Base-by-base conservation (phyloP, 1,140 invertebrate genomes). In the Heliconius hermathena region DNA sequence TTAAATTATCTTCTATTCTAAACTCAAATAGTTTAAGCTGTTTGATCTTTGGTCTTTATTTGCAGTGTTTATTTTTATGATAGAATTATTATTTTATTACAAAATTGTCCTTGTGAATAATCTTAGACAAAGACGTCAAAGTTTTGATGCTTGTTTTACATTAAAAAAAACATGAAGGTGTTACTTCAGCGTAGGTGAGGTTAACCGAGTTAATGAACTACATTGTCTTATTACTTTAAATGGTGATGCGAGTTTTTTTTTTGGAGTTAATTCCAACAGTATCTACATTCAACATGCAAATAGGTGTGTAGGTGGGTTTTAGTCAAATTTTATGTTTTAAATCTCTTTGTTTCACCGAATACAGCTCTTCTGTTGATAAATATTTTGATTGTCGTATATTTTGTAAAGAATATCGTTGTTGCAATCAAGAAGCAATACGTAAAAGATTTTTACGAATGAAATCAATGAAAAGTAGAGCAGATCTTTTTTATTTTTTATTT, bases 151-250 rank as follows among this genome's bases (percentile, higher is more conserved):
- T 81, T 71, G 73, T 81, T 81, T 76, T 41, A 85, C 66, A 81
- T 80, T 36, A 36, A 84, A 84, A 84, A 81, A 77, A 52, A 77
- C 79, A 71, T 81, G 82, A 86, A 87, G 85, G 88, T 88, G 85
- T 85, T 54, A 80, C 77, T 71, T 71, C 20, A 77, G 76, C 82
- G 90, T 91, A 88, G 90, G 90, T 78, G 85, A 78, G 78, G 84
- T 86, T 84, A 87, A 84, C 85, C 82, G 80, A 89, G 87, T 85
- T 92, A 91, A 93, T 90, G 88, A 91, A 90, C 81, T 83, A 89
- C 88, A 92, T 93, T 92, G 91, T 92, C 87, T 93, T 92, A 91
- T 89, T 92, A 84, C 92, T 91, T 87, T 88, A 93, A 88, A 91
- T 88, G 91, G 90, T 46, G 70, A 82, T 84, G 78, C 85, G 38